Evolutionary conservation across 2,113 vertebrate species (phyloP).

Genomic region (Merops nubicus): DNA sequence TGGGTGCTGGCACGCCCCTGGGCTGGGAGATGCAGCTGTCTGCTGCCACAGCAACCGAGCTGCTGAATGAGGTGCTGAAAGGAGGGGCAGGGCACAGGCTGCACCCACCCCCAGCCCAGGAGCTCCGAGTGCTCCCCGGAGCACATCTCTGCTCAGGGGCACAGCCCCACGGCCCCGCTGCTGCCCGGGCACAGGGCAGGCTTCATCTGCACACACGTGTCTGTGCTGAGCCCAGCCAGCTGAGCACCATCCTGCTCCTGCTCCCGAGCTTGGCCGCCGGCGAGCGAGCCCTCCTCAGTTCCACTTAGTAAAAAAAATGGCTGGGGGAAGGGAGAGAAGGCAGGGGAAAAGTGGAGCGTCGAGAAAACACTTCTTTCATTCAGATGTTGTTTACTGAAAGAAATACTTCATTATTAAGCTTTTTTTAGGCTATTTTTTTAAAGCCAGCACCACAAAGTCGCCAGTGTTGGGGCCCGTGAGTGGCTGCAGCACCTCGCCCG

Average conservation of each 20-base stretch:
- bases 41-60: neutral
- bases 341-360: conserved; percentile 34
- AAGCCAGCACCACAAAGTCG: conserved; percentile 41
- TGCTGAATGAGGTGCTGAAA: no score
- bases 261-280: neutral
- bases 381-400: conserved; percentile 70
- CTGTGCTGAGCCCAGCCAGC: neutral
- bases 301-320: conserved; percentile 47
- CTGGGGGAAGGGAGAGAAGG: conserved; percentile 19
- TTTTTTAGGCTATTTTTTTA: conserved; percentile 38
- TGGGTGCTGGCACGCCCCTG: neutral
- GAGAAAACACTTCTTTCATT: conserved; percentile 72
- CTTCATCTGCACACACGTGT: neutral
- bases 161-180: no score
- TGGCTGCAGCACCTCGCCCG: neutral
- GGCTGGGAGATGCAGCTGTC: neutral
- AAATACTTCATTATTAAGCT: conserved; percentile 70
- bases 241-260: neutral
- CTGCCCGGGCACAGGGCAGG: neutral
- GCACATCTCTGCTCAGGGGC: no score
- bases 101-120: no score
- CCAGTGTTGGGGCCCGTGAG: conserved; percentile 20
- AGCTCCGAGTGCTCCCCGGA: no score
- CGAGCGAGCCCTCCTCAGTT: conserved; percentile 4
- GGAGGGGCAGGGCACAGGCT: no score